These are phyloP conservation scores for Gnathonemus echidnorhynchus DNA, from an alignment of 2,113 vertebrate genomes.

Conservation along the genomic window DNA sequence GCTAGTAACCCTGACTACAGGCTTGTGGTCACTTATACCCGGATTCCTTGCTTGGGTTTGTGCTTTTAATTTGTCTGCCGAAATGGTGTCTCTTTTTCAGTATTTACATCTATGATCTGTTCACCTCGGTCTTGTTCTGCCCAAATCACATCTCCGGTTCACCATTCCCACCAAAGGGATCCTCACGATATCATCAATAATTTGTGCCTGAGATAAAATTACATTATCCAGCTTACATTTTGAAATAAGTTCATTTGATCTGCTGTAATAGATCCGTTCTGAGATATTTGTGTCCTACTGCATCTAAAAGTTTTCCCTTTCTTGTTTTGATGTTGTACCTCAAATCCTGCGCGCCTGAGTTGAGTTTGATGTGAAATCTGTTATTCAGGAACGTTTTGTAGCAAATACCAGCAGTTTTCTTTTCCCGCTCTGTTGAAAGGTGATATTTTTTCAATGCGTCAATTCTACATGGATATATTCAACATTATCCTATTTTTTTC, in stretches of 20 bases:
- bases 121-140: neutral
- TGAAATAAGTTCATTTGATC: neutral
- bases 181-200: neutral
- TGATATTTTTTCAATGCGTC: neutral
- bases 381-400: neutral
- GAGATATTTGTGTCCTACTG: neutral
- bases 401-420: neutral
- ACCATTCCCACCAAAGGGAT: neutral
- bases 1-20: neutral
- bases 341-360: neutral
- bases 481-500: neutral
- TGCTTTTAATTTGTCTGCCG: neutral
- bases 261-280: neutral
- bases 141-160: neutral
- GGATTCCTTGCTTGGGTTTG: neutral
- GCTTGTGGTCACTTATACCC: neutral
- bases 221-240: constrained; percentile 11
- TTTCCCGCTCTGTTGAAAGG: neutral
- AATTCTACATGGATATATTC: neutral
- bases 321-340: neutral
- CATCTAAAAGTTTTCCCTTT: neutral
- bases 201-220: constrained; percentile 7
- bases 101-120: neutral
- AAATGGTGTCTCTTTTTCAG: neutral
- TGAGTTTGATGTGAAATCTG: neutral